Percentiles rank a stretch among this genome's conserved stretches.
Conservation (phyloP, 2,888 invertebrate species). For the Lepidochitona cinerea region DNA sequence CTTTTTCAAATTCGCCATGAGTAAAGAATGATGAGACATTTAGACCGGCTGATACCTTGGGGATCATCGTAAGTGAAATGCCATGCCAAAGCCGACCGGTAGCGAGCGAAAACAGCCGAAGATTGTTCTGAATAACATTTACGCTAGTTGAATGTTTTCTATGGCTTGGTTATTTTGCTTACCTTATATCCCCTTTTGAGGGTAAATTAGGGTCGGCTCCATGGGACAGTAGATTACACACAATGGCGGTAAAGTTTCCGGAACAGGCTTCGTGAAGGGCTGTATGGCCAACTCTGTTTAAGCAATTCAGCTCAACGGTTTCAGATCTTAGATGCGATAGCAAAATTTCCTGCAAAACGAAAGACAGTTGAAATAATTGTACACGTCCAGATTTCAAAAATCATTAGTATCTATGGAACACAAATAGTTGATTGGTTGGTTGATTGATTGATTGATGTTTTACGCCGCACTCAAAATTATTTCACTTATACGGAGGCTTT, state of each 20-base stretch:
- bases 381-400: too few species aligned
- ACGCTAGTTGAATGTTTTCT: too few species aligned
- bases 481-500: background rate
- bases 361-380: background rate
- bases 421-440: background rate
- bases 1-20: too few species aligned
- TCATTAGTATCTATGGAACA: too few species aligned
- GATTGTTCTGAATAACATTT: too few species aligned
- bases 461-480: background rate
- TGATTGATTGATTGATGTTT: background rate
- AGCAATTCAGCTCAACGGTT: constrained; percentile 88
- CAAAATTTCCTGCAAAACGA: constrained; percentile 82
- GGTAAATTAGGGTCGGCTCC: constrained; percentile 94
- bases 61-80: too few species aligned
- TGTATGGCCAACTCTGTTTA: constrained; percentile 88
- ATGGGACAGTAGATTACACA: constrained; percentile 85
- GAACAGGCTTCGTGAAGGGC: constrained; percentile 94
- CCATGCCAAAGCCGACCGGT: too few species aligned
- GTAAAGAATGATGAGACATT: too few species aligned
- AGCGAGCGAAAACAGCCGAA: too few species aligned
- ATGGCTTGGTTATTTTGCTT: too few species aligned
- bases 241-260: constrained; percentile 89
- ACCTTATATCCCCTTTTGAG: constrained; percentile 86
- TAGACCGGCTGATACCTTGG: too few species aligned
- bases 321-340: constrained; percentile 91